A percentile compares a stretch with the other conserved stretches of the same genome.
Evolutionary conservation across 2,113 vertebrate species (phyloP).

Genomic region (Salvelinus alpinus): DNA sequence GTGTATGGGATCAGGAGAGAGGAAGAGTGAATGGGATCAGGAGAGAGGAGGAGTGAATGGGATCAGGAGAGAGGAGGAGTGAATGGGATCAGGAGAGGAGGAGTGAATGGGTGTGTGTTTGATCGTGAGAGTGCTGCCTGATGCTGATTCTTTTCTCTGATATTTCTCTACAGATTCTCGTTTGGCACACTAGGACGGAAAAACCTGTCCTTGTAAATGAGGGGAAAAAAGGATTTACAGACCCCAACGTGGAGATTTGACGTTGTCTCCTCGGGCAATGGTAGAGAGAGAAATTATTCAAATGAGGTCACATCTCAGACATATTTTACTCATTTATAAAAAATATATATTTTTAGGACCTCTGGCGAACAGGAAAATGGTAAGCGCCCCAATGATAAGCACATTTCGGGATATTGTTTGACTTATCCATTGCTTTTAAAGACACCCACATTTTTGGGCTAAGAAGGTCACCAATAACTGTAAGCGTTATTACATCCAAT

Average conservation of each 20-base stretch:
- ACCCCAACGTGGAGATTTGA: constrained; percentile 96
- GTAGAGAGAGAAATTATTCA: constrained; percentile 44
- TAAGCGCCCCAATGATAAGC: neutral
- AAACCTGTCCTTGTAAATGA: constrained; percentile 97
- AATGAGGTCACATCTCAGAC: no score
- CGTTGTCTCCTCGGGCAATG: constrained; percentile 25
- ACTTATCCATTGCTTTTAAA: no score
- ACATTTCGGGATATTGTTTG: neutral
- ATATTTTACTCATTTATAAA: neutral
- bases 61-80: no score
- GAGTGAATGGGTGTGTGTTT: constrained; percentile 16
- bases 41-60: no score
- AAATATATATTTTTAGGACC: neutral
- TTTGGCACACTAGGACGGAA: constrained; percentile 98
- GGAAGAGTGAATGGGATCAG: no score
- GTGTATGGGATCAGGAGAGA: no score
- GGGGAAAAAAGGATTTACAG: constrained; percentile 97
- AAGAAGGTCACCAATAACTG: neutral
- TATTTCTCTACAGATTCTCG: constrained; percentile 83
- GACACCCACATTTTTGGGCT: neutral
- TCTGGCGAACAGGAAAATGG: neutral
- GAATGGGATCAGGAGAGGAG: neutral
- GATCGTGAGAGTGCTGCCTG: constrained; percentile 6
- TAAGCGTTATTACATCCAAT: neutral
- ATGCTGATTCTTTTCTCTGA: neutral